Conservation (phyloP, 2,888 invertebrate species). For the Drosophila vallismaia region DNA sequence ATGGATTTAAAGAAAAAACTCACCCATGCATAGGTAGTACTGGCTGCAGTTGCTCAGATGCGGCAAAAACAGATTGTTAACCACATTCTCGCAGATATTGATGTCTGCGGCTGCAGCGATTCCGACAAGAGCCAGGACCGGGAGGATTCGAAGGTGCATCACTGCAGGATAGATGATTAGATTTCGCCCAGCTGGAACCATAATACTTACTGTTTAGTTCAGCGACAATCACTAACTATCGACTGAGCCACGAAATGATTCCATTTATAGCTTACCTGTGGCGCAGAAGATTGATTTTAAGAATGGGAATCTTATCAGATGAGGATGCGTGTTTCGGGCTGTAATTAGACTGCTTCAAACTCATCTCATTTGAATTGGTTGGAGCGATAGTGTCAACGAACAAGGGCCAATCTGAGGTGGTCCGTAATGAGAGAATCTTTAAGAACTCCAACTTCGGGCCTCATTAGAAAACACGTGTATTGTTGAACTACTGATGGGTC, state of each 20-base stretch:
- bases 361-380: constrained; percentile 25
- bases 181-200: no score
- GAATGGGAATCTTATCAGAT: constrained; percentile 24
- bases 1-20: constrained; percentile 6
- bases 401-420: constrained; percentile 22
- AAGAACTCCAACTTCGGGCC: neutral
- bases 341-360: constrained; percentile 11
- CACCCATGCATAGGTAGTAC: constrained; percentile 72
- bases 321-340: constrained; percentile 17
- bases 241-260: neutral
- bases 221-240: constrained; percentile 29
- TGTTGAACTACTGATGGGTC: constrained; percentile 5
- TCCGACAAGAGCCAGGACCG: constrained; percentile 43
- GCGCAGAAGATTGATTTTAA: constrained; percentile 28
- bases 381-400: constrained; percentile 8
- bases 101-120: constrained; percentile 21
- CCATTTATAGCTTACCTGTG: constrained; percentile 56
- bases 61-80: constrained; percentile 69
- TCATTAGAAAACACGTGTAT: constrained; percentile 32
- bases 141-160: constrained; percentile 41
- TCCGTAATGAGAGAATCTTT: neutral
- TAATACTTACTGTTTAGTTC: constrained; percentile 18
- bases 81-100: constrained; percentile 62
- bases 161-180: constrained; percentile 26
- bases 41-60: constrained; percentile 54